Conservation (phyloP, 2,113 vertebrate genomes). For the Alaudala cheleensis region DNA sequence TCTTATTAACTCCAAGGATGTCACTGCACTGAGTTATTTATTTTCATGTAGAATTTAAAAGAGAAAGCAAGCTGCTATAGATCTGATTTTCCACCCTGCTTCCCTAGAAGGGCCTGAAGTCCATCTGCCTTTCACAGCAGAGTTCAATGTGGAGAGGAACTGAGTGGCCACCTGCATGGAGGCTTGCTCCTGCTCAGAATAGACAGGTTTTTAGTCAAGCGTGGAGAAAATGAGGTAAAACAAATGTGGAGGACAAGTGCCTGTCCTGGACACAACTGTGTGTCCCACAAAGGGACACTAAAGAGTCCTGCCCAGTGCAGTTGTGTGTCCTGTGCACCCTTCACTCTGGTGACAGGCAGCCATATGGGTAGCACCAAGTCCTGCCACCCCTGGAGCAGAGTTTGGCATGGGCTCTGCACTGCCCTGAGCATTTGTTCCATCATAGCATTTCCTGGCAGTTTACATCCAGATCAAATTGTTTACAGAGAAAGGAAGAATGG, state of each 20-base stretch:
- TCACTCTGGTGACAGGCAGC: neutral
- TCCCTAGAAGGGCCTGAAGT: neutral
- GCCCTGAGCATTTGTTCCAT: neutral
- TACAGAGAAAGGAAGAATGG: slow-evolving; percentile 4
- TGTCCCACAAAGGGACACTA: neutral
- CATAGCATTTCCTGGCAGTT: neutral
- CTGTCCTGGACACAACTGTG: neutral
- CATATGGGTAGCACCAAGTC: neutral
- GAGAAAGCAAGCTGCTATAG: neutral
- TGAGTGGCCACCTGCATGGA: accelerated
- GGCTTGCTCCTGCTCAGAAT: neutral
- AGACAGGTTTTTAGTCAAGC: neutral
- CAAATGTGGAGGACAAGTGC: neutral
- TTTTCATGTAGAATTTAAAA: neutral
- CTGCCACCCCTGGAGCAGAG: neutral
- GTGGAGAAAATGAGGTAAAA: accelerated
- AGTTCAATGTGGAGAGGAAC: neutral
- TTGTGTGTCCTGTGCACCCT: neutral
- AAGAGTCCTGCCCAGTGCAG: neutral
- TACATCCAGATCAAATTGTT: slow-evolving; percentile 19
- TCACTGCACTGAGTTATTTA: neutral
- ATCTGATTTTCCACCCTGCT: neutral
- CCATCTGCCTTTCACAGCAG: neutral
- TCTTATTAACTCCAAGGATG: neutral
- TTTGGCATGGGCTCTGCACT: neutral